Evolutionary conservation across 2,797 vertebrate genomes (phyloP).

Genomic region (Smutsia gigantea): DNA sequence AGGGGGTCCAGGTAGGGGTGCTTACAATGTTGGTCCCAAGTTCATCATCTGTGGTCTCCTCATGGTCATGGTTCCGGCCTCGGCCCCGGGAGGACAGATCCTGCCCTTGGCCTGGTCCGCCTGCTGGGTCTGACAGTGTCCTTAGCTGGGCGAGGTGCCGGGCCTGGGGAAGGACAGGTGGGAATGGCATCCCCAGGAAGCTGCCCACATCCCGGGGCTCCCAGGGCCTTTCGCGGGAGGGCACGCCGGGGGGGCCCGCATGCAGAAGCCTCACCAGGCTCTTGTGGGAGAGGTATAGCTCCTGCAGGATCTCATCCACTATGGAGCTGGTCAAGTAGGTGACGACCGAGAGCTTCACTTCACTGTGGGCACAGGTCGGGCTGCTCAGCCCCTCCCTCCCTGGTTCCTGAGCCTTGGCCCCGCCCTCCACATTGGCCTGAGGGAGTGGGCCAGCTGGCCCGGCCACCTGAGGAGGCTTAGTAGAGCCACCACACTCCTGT

Average conservation of each 20-base stretch:
- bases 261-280: conserved; percentile 90
- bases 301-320: conserved; percentile 95
- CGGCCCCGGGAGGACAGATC: conserved; percentile 81
- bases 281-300: conserved; percentile 94
- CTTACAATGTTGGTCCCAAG: conserved; percentile 93
- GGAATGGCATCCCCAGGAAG: background rate
- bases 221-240: background rate
- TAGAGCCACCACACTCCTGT: background rate
- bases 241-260: background rate
- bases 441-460: background rate
- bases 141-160: conserved; percentile 92
- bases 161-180: conserved; percentile 84
- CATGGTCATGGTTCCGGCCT: conserved; percentile 84
- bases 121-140: conserved; percentile 87
- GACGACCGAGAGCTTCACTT: conserved; percentile 94
- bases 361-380: conserved; percentile 84
- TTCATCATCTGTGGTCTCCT: conserved; percentile 92
- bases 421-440: background rate
- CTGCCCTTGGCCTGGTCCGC: conserved; percentile 80
- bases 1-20: background rate
- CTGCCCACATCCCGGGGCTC: background rate
- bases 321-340: conserved; percentile 96
- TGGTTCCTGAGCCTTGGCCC: background rate
- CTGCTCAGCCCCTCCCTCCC: background rate
- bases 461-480: background rate